Evolutionary conservation across 92 coral and sea anemone genomes (phyloP).

Genomic region (Heteractis magnifica): DNA sequence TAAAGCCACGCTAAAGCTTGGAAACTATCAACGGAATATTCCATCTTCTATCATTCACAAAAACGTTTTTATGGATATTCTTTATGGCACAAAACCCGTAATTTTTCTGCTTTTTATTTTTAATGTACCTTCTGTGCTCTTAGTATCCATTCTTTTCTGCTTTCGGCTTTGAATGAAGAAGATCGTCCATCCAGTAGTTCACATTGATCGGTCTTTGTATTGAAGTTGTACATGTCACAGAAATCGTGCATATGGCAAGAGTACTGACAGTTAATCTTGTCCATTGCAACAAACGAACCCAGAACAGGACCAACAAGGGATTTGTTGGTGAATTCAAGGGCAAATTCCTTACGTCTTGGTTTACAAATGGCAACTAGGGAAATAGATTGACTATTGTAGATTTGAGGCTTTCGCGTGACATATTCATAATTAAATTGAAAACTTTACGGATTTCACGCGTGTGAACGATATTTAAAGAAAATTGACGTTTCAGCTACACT

Average conservation of each 20-base stretch:
- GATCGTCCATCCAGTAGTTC: constrained; percentile 10
- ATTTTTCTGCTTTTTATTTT: too few species aligned
- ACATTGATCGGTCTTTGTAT: not conserved
- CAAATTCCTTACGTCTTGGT: not conserved
- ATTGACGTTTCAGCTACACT: too few species aligned
- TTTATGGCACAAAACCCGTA: too few species aligned
- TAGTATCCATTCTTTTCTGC: not conserved
- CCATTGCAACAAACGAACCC: not conserved
- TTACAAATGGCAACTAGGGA: not conserved
- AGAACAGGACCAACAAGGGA: not conserved
- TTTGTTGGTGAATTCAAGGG: not conserved
- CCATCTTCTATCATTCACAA: too few species aligned
- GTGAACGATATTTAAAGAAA: too few species aligned
- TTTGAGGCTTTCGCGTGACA: too few species aligned
- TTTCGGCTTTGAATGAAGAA: not conserved
- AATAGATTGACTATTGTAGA: too few species aligned
- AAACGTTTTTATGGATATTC: too few species aligned
- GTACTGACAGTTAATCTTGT: not conserved
- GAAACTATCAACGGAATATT: too few species aligned
- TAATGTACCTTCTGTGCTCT: not conserved
- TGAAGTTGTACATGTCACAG: constrained; percentile 8
- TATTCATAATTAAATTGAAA: too few species aligned
- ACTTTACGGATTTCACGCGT: too few species aligned
- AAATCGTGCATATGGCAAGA: not conserved
- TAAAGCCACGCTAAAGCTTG: too few species aligned